These are phyloP conservation scores for Leptinotarsa undecemlineata DNA, from an alignment of 1,140 invertebrate species.

Conservation along the genomic window DNA sequence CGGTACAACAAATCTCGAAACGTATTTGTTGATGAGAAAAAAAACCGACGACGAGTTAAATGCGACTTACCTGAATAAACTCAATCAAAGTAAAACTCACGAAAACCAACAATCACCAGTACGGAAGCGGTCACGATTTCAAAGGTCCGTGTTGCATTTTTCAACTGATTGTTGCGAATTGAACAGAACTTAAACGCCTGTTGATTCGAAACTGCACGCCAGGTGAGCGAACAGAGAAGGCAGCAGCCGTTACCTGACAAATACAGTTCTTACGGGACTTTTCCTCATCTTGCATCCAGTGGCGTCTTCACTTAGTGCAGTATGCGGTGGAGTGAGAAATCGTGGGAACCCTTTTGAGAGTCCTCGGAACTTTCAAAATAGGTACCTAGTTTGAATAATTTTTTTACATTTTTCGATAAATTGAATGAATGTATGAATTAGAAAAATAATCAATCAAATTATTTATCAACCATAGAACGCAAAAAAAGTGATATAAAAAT, in stretches of 20 bases:
- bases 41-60: not conserved
- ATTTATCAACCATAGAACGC: too few relatives aligned
- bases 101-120: not conserved
- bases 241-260: constrained; percentile 34
- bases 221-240: constrained; percentile 36
- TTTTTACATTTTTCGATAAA: too few relatives aligned
- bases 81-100: not conserved
- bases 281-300: constrained; percentile 6
- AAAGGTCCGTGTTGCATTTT: constrained; percentile 13
- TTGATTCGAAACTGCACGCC: constrained; percentile 27
- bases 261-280: constrained; percentile 42
- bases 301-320: not conserved
- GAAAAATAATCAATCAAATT: too few relatives aligned
- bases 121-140: constrained; percentile 9
- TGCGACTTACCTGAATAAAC: not conserved
- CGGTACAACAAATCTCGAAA: too few relatives aligned
- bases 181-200: not conserved
- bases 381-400: too few relatives aligned
- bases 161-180: constrained; percentile 9
- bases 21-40: not conserved
- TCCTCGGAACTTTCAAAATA: too few relatives aligned
- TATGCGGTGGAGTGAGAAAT: too few relatives aligned
- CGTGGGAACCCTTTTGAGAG: too few relatives aligned
- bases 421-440: too few relatives aligned
- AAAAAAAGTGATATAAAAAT: too few relatives aligned